Percentiles rank a stretch among this genome's conserved stretches.
Evolutionary conservation across 2,113 vertebrate genomes (phyloP).

Genomic region (Pristiophorus japonicus): DNA sequence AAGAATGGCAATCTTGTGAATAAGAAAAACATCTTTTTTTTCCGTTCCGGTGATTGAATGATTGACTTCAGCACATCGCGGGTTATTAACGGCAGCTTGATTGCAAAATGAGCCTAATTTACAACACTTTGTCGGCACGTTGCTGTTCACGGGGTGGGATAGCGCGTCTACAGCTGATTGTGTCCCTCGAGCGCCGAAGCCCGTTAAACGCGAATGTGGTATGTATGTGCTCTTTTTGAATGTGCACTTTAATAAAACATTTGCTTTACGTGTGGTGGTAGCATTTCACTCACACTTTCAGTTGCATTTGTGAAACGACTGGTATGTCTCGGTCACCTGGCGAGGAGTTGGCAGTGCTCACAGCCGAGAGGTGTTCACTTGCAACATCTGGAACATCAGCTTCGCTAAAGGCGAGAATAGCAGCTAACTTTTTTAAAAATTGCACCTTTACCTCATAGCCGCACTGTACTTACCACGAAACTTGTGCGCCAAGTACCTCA

Average conservation of each 20-base stretch:
- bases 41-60: background rate
- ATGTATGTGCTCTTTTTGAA: background rate
- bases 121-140: background rate
- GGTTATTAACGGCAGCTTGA: background rate
- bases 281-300: background rate
- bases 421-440: background rate
- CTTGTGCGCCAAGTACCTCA: background rate
- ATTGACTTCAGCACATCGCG: background rate
- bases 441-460: background rate
- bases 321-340: background rate
- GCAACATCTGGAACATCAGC: background rate
- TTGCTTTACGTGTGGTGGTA: background rate
- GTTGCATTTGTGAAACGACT: background rate
- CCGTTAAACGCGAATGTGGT: background rate
- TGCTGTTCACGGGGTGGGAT: background rate
- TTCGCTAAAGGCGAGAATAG: background rate
- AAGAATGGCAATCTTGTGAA: background rate
- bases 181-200: too few relatives aligned
- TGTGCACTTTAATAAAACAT: background rate
- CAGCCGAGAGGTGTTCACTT: background rate
- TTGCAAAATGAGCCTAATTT: background rate
- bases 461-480: background rate
- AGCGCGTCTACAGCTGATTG: background rate
- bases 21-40: too few relatives aligned
- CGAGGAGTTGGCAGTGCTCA: too few relatives aligned